A percentile compares a stretch with the other conserved stretches of the same genome.
Evolutionary conservation across 2,888 invertebrate genomes (phyloP).

Genomic region (Pollenia amentaria): DNA sequence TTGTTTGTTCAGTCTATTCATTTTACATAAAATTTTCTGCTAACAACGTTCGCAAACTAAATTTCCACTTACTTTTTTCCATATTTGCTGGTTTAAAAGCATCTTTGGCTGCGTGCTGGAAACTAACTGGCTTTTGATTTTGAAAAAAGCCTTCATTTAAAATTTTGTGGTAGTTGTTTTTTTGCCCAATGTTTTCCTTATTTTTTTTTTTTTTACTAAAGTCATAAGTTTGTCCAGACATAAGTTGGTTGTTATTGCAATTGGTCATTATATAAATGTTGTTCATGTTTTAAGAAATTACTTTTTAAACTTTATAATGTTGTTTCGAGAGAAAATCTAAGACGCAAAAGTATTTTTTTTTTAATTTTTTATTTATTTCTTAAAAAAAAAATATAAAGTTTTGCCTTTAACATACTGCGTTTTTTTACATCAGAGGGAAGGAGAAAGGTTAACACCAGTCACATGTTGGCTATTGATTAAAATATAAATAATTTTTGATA

Average conservation of each 20-base stretch:
- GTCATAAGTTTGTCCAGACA: conserved; percentile 51
- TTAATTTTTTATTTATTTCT: neutral
- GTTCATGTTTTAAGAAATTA: conserved; percentile 62
- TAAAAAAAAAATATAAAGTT: neutral
- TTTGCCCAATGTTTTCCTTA: neutral
- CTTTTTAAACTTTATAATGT: conserved; percentile 30
- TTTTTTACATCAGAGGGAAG: neutral
- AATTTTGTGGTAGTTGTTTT: conserved; percentile 22
- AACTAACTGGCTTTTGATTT: conserved; percentile 37
- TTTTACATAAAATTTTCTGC: conserved; percentile 39
- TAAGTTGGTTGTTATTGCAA: conserved; percentile 31
- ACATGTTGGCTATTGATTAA: conserved; percentile 39
- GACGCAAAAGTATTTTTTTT: neutral
- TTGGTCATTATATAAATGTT: conserved; percentile 67
- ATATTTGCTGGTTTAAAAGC: conserved; percentile 9
- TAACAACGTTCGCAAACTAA: conserved; percentile 8
- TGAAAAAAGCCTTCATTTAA: conserved; percentile 31
- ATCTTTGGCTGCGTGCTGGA: conserved; percentile 60
- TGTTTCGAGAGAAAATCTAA: conserved; percentile 10
- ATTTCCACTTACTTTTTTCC: conserved; percentile 47
- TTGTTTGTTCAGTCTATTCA: conserved; percentile 57
- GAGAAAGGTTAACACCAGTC: conserved; percentile 3
- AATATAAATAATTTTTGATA: conserved; percentile 35
- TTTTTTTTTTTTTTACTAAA: conserved; percentile 9
- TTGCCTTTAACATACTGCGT: conserved; percentile 31